Percentiles rank a stretch among this genome's conserved stretches.
These are phyloP conservation scores for Natrix natrix DNA, from an alignment of 2,797 vertebrate species.

Conservation along the genomic window DNA sequence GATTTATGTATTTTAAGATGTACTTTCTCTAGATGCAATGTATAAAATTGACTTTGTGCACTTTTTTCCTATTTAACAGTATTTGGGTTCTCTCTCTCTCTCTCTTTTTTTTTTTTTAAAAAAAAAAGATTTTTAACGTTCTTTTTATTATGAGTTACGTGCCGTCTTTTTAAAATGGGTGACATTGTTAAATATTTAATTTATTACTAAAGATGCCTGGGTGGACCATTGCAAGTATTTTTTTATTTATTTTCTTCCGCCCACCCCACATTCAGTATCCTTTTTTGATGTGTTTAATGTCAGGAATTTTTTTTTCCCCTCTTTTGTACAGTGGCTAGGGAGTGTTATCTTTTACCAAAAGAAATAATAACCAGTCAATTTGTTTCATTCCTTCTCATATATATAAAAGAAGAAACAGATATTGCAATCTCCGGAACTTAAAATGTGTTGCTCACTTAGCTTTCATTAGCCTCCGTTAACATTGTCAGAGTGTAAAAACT, in stretches of 20 bases:
- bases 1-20: slow-evolving; percentile 63
- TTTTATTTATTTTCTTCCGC: slow-evolving; percentile 42
- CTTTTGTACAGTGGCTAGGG: slow-evolving; percentile 48
- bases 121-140: slow-evolving; percentile 33
- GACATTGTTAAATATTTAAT: slow-evolving; percentile 73
- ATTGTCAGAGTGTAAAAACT: no score
- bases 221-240: slow-evolving; percentile 81
- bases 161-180: slow-evolving; percentile 61
- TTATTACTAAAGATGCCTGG: slow-evolving; percentile 71
- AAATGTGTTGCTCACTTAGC: no score
- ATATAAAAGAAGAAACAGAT: no score
- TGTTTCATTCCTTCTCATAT: rapidly evolving
- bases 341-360: slow-evolving; percentile 33
- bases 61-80: slow-evolving; percentile 80
- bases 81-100: slow-evolving; percentile 63
- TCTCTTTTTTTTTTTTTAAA: neutral
- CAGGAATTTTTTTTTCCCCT: slow-evolving; percentile 33
- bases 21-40: slow-evolving; percentile 68
- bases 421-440: no score
- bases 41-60: slow-evolving; percentile 78
- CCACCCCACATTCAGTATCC: slow-evolving; percentile 64
- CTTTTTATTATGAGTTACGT: slow-evolving; percentile 65
- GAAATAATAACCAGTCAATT: neutral
- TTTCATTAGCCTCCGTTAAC: no score
- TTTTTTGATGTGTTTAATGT: slow-evolving; percentile 76